phyloP scores from a whole-genome alignment of 1,140 invertebrate genomes.

The Psilanteris sp. region DNA sequence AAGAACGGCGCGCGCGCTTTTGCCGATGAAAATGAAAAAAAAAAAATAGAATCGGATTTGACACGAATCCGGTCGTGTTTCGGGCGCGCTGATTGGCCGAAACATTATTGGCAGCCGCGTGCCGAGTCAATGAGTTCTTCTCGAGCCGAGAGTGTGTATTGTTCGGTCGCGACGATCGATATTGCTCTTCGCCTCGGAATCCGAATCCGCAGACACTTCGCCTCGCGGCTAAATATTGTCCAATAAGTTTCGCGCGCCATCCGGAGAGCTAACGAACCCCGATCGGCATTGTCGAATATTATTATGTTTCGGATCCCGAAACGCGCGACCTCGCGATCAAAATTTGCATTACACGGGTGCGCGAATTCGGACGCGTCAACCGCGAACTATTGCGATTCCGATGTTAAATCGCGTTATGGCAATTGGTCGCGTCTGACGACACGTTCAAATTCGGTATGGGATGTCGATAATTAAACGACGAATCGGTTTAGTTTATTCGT shows the following conservation, averaged over 20 bases:
- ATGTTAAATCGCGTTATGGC: too few species aligned
- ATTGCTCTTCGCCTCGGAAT: slow-evolving; percentile 52
- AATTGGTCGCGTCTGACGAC: too few species aligned
- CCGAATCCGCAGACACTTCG: slow-evolving; percentile 48
- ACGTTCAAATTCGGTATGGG: too few species aligned
- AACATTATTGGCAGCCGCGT: slow-evolving; percentile 43
- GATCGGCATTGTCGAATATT: slow-evolving; percentile 20
- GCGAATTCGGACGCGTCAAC: too few species aligned
- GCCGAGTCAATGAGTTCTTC: slow-evolving; percentile 51
- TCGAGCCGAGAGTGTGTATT: slow-evolving; percentile 42
- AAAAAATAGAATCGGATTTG: slow-evolving; percentile 8
- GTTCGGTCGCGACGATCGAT: slow-evolving; percentile 39
- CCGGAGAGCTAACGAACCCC: slow-evolving; percentile 45
- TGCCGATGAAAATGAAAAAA: slow-evolving; percentile 16
- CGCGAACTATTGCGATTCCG: too few species aligned
- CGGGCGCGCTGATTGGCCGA: slow-evolving; percentile 42
- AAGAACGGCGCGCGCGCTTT: too few species aligned
- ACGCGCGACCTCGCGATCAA: slow-evolving; percentile 7
- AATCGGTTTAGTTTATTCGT: too few species aligned
- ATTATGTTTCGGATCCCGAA: slow-evolving; percentile 12
- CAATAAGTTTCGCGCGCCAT: slow-evolving; percentile 50
- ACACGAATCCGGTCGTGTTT: slow-evolving; percentile 17
- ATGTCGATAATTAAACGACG: too few species aligned
- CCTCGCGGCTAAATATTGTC: slow-evolving; percentile 50
- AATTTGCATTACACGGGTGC: slow-evolving; percentile 24